These are phyloP conservation scores for Xestia rhomboidea DNA, from an alignment of 2,888 invertebrate species.

Conservation along the genomic window DNA sequence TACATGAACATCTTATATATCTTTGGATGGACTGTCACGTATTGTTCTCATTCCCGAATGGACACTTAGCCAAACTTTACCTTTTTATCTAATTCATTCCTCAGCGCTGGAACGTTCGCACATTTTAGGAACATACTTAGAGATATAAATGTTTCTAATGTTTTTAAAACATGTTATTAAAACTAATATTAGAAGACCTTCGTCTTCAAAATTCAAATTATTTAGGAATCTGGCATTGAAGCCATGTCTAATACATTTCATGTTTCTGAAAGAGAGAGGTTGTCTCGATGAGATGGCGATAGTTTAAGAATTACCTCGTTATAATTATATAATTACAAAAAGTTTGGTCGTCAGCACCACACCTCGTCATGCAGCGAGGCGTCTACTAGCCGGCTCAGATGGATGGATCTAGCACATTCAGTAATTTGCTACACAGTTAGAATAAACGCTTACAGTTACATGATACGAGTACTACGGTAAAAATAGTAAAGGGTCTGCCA, in stretches of 20 bases:
- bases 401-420: conserved; percentile 87
- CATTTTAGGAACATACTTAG: conserved; percentile 57
- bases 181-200: conserved; percentile 24
- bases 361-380: conserved; percentile 73
- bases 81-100: conserved; percentile 40
- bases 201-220: conserved; percentile 23
- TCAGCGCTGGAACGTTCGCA: conserved; percentile 42
- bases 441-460: conserved; percentile 80
- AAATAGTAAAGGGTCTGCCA: conserved; percentile 72
- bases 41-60: conserved; percentile 59
- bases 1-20: conserved; percentile 53
- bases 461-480: conserved; percentile 79
- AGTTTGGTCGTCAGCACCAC: conserved; percentile 71
- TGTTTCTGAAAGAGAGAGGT: conserved; percentile 20
- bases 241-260: conserved; percentile 15
- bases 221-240: conserved; percentile 10
- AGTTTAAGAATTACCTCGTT: conserved; percentile 29
- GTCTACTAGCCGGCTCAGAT: conserved; percentile 81
- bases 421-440: conserved; percentile 84
- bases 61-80: conserved; percentile 49
- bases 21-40: conserved; percentile 63
- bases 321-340: conserved; percentile 46
- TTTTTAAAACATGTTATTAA: conserved; percentile 27
- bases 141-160: conserved; percentile 31
- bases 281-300: conserved; percentile 17